These are phyloP conservation scores for Argyresthia goedartella DNA, from an alignment of 2,888 invertebrate genomes.

Conservation along the genomic window DNA sequence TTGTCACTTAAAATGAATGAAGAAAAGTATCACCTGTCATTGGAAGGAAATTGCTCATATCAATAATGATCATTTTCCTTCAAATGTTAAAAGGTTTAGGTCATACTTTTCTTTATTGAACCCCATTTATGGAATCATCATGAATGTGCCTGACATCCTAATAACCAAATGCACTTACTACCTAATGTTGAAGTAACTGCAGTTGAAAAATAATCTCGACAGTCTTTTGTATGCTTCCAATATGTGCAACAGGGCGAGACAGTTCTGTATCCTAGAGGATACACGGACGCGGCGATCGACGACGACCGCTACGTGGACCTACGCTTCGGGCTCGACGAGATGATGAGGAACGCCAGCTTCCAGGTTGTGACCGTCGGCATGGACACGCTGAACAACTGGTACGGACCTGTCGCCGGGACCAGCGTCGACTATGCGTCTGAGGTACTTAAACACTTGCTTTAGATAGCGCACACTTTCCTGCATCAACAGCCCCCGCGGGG, in stretches of 20 bases:
- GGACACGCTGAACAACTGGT: constrained; percentile 31
- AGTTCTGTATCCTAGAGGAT: constrained; percentile 48
- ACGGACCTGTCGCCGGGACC: constrained; percentile 36
- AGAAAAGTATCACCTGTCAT: too few species aligned
- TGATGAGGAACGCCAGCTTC: constrained; percentile 44
- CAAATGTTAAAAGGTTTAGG: too few species aligned
- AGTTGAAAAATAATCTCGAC: too few species aligned
- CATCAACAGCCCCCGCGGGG: neutral
- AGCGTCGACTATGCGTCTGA: constrained; percentile 54
- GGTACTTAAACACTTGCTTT: constrained; percentile 21
- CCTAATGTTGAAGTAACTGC: too few species aligned
- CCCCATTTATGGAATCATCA: too few species aligned
- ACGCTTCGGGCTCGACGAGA: constrained; percentile 46
- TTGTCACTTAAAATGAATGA: too few species aligned
- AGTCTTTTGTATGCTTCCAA: too few species aligned
- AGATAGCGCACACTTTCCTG: neutral
- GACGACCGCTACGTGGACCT: constrained; percentile 52
- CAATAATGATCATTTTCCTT: too few species aligned
- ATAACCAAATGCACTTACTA: too few species aligned
- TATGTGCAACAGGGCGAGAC: constrained; percentile 43
- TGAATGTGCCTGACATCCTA: too few species aligned
- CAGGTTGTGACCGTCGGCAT: neutral
- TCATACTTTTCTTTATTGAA: too few species aligned
- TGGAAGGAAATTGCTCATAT: too few species aligned
- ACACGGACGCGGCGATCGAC: constrained; percentile 26